Conservation (phyloP, 2,113 vertebrate species). For the Aplodontia rufa region DNA sequence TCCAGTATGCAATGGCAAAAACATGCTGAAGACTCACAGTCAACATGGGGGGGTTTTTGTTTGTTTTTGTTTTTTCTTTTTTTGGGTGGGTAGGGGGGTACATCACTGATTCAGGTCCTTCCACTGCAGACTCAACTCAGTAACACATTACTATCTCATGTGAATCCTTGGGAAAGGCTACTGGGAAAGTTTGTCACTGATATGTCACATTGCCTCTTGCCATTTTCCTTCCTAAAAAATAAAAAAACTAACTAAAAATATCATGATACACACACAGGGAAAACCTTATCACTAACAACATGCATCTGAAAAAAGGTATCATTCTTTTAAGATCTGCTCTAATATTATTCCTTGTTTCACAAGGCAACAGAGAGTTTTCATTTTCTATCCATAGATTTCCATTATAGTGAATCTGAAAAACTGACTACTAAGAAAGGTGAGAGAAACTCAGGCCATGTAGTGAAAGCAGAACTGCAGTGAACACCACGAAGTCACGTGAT, state of each 20-base stretch:
- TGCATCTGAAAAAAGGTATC: background rate
- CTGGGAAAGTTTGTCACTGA: background rate
- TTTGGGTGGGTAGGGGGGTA: too few species aligned
- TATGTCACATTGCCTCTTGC: background rate
- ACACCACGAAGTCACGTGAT: background rate
- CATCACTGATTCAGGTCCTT: background rate
- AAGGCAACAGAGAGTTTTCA: conserved; percentile 5
- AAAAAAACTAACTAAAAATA: background rate
- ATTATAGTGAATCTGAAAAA: background rate
- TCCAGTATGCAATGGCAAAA: background rate
- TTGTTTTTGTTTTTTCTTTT: background rate
- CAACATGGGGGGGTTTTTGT: background rate
- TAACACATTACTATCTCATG: background rate
- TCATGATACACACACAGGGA: background rate
- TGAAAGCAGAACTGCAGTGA: background rate
- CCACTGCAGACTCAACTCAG: background rate
- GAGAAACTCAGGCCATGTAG: background rate
- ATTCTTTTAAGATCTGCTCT: conserved; percentile 13
- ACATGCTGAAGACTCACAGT: background rate
- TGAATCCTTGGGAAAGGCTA: background rate
- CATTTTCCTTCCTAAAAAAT: conserved; percentile 28
- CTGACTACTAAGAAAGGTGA: background rate
- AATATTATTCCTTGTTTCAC: background rate
- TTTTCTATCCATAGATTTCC: background rate
- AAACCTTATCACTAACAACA: background rate